Percentiles rank a stretch among this genome's conserved stretches.
These are phyloP conservation scores for Chelonoidis abingdonii DNA, from an alignment of 2,113 vertebrate species.

Conservation along the genomic window DNA sequence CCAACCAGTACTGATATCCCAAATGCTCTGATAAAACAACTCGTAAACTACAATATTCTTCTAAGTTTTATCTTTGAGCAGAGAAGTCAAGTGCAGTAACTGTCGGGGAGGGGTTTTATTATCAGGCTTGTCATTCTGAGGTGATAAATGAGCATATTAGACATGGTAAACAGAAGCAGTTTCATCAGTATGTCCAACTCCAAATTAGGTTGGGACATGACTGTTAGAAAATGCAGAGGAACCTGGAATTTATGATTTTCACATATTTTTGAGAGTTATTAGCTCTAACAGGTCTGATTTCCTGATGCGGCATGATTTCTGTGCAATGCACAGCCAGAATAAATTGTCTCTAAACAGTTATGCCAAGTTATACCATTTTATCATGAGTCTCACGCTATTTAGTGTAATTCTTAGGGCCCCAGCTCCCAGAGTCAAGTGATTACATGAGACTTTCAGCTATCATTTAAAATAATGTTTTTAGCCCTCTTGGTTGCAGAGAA, in stretches of 20 bases:
- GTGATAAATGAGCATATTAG: background rate
- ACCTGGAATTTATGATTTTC: background rate
- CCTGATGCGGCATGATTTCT: background rate
- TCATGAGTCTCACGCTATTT: background rate
- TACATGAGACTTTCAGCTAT: background rate
- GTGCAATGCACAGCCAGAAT: background rate
- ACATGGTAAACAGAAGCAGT: background rate
- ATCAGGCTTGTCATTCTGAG: background rate
- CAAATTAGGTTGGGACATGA: background rate
- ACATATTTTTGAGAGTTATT: background rate
- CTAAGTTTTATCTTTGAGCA: background rate
- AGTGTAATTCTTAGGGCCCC: background rate
- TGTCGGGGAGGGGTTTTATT: background rate
- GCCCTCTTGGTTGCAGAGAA: background rate
- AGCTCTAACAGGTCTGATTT: background rate
- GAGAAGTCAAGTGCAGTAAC: background rate
- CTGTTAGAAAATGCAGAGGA: background rate
- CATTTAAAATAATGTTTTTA: background rate
- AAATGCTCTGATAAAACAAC: background rate
- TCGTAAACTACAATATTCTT: background rate
- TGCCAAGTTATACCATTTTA: background rate
- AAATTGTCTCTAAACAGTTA: background rate
- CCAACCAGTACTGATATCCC: background rate
- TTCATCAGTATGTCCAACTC: background rate
- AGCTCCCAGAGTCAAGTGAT: background rate